Conservation (phyloP, 2,113 vertebrate species). For the Chrysemys picta region DNA sequence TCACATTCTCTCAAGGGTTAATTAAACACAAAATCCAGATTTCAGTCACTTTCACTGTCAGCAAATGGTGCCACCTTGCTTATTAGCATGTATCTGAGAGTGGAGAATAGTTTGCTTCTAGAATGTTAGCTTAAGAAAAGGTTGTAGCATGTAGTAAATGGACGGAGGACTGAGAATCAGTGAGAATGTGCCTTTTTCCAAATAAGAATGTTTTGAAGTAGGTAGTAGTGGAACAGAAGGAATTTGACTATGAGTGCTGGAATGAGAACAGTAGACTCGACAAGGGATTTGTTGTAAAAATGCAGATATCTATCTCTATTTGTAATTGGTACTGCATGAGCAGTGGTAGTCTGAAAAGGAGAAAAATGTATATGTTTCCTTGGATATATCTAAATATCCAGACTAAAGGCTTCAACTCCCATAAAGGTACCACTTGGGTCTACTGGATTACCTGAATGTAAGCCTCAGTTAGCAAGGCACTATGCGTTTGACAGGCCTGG, state of each 20-base stretch:
- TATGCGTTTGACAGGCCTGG: conserved; percentile 67
- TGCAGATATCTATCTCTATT: conserved; percentile 22
- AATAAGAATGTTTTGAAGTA: conserved; percentile 37
- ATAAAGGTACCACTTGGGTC: conserved; percentile 65
- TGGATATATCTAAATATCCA: conserved; percentile 23
- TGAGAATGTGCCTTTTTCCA: conserved; percentile 36
- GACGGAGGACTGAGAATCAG: conserved; percentile 54
- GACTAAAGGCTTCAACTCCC: conserved; percentile 63
- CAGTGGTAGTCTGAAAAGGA: conserved; percentile 4
- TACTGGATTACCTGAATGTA: conserved; percentile 72
- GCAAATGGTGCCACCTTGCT: conserved; percentile 42
- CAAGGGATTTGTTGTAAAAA: conserved; percentile 32
- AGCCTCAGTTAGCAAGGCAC: conserved; percentile 66
- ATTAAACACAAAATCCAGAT: neutral
- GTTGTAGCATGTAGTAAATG: conserved; percentile 69
- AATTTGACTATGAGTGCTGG: conserved; percentile 4
- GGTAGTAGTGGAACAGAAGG: conserved; percentile 48
- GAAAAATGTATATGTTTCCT: conserved; percentile 28
- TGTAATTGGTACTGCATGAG: conserved; percentile 25
- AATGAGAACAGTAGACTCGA: conserved; percentile 18
- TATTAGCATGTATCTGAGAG: conserved; percentile 48
- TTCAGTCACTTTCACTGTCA: conserved; percentile 19
- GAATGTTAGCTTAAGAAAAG: conserved; percentile 67
- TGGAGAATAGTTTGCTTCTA: conserved; percentile 47
- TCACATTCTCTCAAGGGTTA: neutral